These are phyloP conservation scores for Callospermophilus lateralis DNA, from an alignment of 2,113 vertebrate species.

Conservation along the genomic window DNA sequence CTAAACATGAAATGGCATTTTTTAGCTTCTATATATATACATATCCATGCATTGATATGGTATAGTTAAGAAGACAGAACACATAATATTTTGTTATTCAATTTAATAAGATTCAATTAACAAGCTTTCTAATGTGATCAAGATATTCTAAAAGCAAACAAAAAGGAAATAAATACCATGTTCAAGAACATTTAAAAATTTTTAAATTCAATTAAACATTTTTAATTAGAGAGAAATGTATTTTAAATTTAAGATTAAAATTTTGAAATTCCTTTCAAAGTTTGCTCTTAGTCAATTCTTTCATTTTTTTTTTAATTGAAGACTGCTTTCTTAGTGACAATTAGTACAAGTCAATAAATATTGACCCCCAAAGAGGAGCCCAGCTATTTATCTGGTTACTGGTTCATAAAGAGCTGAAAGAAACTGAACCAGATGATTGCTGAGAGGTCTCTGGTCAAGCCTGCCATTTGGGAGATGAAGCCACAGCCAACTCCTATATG, in stretches of 20 bases:
- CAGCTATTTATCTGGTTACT: too few species aligned
- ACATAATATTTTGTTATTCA: neutral
- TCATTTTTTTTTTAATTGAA: too few species aligned
- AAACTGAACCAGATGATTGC: too few species aligned
- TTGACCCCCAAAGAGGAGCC: too few species aligned
- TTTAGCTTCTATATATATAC: conserved; percentile 17
- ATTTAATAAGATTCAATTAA: neutral
- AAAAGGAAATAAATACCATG: conserved; percentile 20
- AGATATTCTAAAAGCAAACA: neutral
- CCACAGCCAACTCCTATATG: too few species aligned
- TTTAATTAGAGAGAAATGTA: neutral
- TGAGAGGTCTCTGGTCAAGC: too few species aligned
- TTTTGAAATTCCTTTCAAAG: conserved; percentile 29
- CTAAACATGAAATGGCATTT: conserved; percentile 47
- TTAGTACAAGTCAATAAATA: too few species aligned
- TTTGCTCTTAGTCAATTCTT: conserved; percentile 25
- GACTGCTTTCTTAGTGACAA: too few species aligned
- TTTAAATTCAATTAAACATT: conserved; percentile 27
- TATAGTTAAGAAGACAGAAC: neutral
- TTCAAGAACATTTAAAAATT: neutral
- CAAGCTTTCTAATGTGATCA: neutral
- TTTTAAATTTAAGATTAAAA: conserved; percentile 46
- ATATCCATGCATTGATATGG: neutral
- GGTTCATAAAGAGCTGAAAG: too few species aligned
- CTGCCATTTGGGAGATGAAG: too few species aligned